phyloP scores from a whole-genome alignment of 2,113 vertebrate species.

The Rousettus leschenaultii region DNA sequence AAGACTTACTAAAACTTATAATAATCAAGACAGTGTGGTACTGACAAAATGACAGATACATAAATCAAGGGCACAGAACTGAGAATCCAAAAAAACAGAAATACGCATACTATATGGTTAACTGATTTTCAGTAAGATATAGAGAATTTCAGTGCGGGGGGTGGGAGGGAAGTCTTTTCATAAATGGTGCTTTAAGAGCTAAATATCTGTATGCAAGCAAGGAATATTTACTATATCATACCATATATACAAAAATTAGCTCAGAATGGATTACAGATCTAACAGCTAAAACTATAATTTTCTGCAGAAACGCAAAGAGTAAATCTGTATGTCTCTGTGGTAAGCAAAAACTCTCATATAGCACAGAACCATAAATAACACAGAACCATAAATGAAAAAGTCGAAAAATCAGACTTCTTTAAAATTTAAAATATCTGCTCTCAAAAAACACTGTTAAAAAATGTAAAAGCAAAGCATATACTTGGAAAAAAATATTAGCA shows the following conservation, averaged over 20 bases:
- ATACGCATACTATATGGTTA: background rate
- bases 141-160: background rate
- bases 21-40: too few species aligned
- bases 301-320: background rate
- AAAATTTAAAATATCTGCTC: conserved; percentile 30
- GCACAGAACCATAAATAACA: too few species aligned
- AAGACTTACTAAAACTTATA: background rate
- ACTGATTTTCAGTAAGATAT: background rate
- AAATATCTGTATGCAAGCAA: background rate
- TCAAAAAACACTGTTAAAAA: conserved; percentile 10
- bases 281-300: background rate
- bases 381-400: background rate
- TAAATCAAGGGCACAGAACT: background rate
- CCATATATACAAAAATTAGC: background rate
- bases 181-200: background rate
- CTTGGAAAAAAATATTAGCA: background rate
- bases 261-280: background rate
- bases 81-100: background rate
- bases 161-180: background rate
- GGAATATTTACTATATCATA: background rate
- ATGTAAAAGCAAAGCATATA: background rate
- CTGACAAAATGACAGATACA: background rate
- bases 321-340: background rate
- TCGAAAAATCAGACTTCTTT: background rate
- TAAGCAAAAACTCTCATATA: background rate